Percentiles rank a stretch among this genome's conserved stretches.
phyloP scores from a whole-genome alignment of 2,113 vertebrate genomes.

The Microcebus ravelobensis region DNA sequence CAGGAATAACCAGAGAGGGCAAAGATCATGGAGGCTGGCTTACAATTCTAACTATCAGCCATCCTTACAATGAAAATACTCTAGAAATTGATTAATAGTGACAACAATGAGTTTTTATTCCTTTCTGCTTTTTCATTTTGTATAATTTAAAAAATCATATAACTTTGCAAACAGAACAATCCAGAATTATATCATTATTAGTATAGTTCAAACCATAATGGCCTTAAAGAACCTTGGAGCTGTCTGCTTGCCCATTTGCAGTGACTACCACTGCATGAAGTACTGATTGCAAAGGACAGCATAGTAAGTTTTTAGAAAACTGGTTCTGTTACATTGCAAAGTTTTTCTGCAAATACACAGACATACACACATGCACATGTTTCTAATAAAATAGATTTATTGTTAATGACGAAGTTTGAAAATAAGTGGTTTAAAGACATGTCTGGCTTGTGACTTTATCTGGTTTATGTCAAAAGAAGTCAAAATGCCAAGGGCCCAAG shows the following conservation, averaged over 20 bases:
- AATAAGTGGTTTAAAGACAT: background rate
- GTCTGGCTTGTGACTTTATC: background rate
- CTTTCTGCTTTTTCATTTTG: background rate
- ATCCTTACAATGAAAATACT: background rate
- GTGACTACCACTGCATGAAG: background rate
- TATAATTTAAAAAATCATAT: background rate
- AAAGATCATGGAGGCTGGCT: background rate
- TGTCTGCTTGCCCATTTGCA: background rate
- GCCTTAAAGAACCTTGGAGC: background rate
- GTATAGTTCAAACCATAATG: background rate
- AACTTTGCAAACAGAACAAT: background rate
- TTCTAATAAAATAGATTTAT: background rate
- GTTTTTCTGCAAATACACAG: background rate
- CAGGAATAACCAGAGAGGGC: background rate
- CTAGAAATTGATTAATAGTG: background rate
- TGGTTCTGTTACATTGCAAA: background rate
- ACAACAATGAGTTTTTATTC: background rate
- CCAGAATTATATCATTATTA: background rate
- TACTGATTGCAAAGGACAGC: background rate
- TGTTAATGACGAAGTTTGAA: background rate
- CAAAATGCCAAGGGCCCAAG: background rate
- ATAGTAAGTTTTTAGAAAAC: background rate
- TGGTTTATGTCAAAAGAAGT: background rate
- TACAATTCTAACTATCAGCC: background rate
- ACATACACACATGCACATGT: background rate